Conservation (phyloP, 37 sponge, comb jelly and placozoan species). For the Ianthella basta region DNA sequence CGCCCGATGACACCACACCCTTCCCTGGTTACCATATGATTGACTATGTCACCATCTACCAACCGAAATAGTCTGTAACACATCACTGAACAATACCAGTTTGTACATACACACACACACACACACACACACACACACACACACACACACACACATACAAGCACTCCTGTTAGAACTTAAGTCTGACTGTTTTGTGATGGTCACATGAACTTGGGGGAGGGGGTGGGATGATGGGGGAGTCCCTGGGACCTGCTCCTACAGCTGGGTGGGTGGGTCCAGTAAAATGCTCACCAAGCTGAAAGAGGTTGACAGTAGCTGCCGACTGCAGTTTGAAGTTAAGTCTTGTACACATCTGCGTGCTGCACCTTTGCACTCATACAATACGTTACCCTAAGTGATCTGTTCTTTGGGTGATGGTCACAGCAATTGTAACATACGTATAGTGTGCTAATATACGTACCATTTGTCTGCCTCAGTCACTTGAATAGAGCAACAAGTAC, state of each 20-base stretch:
- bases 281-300: slow-evolving; percentile 59
- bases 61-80: background rate
- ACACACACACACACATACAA: no score
- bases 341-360: no score
- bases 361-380: no score
- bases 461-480: background rate
- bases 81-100: background rate
- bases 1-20: no score
- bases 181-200: slow-evolving; percentile 8
- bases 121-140: no score
- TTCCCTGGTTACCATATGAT: no score
- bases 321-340: background rate
- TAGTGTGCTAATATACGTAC: no score
- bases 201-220: slow-evolving; percentile 65
- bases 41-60: background rate
- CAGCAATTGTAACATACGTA: background rate
- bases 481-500: background rate
- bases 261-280: slow-evolving; percentile 30
- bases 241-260: slow-evolving; percentile 21
- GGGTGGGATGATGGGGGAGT: slow-evolving; percentile 50
- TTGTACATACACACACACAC: background rate
- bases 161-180: background rate
- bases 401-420: no score
- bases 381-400: no score
- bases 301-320: slow-evolving; percentile 65